Percentiles rank a stretch among this genome's conserved stretches.
These are phyloP conservation scores for Sebastes vulpes DNA, from an alignment of 2,797 vertebrate genomes.

Conservation along the genomic window DNA sequence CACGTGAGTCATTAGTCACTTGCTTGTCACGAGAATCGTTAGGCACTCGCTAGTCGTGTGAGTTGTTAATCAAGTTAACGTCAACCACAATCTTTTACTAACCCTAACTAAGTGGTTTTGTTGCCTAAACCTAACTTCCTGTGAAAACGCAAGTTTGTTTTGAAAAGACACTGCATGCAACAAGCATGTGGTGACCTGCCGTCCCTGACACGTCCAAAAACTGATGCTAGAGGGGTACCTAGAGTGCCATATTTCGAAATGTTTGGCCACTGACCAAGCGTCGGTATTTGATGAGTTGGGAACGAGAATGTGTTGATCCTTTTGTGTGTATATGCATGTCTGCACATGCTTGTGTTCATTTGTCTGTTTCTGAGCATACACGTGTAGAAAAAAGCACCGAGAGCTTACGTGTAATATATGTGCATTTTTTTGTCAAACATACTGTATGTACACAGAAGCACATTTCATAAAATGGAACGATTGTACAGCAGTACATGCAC, in stretches of 20 bases:
- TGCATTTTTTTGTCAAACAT: neutral
- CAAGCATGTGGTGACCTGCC: neutral
- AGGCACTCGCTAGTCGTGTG: too few relatives aligned
- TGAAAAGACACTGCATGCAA: neutral
- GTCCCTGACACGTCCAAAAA: neutral
- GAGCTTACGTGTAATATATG: neutral
- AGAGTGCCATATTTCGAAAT: neutral
- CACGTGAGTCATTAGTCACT: too few relatives aligned
- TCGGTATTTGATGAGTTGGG: neutral
- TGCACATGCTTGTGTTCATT: neutral
- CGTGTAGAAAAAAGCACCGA: neutral
- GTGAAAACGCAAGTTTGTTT: neutral
- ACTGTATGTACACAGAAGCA: slow-evolving; percentile 1
- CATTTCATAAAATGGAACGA: neutral
- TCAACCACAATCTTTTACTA: neutral
- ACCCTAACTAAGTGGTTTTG: neutral
- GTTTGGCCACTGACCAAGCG: neutral
- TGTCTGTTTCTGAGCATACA: neutral
- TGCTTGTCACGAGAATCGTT: too few relatives aligned
- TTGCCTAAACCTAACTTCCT: too few relatives aligned
- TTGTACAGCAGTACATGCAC: slow-evolving; percentile 1
- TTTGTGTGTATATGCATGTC: neutral
- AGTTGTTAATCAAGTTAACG: neutral
- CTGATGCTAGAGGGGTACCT: neutral
- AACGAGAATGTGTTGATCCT: neutral